Evolutionary conservation across 2,113 vertebrate genomes (phyloP), one percentile per base, ranked within the genome.

Genomic region (Stegostoma tigrinum): DNA sequence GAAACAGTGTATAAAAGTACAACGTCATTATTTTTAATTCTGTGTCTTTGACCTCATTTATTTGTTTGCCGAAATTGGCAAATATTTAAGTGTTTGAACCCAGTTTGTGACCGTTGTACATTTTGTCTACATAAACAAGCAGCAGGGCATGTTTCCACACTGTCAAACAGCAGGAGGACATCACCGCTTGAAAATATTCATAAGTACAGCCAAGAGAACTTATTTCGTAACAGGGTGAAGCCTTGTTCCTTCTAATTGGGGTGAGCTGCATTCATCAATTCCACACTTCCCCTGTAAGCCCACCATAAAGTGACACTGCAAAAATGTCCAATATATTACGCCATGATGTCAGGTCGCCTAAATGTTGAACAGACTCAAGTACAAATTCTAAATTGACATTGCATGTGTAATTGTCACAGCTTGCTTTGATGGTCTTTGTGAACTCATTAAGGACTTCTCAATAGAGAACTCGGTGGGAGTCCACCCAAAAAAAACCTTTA

Each of bases 351-450:
- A 42, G 61, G 61, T 66, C 89, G 67, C 89, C 89, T n/a, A 17
- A 30, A 19, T 66, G 61, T 64, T 93, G 30, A n/a, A 42, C 55
- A 91, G 64, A 34, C 55, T 30, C 23, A 2, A n/a, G 61, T 10
- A 21, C 61, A 38, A 66, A 61, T 93, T n/a, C 61, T 23, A 19
- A 66, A 66, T 67, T n/a, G 23, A 38, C 5, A 66, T 21, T 93
- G 89, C 17, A n/a, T 66, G 61, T 93, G 61, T 23, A 93, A 93
- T 93, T 93, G 89, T 93, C 89, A 93, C 61, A 93, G 89, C 89
- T 38, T 93, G 89, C 61, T 15, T 38, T 67, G 61, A 93, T 64
- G n/a, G 89, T 67, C 89, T 38, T 93, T 93, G 61, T 93, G 89
- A 64, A 17, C 55, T 66, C 89, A 93, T 93, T 93, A 93, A 67